Conservation (phyloP, 2,888 invertebrate species). For the Drosophila neoperkinsi region DNA sequence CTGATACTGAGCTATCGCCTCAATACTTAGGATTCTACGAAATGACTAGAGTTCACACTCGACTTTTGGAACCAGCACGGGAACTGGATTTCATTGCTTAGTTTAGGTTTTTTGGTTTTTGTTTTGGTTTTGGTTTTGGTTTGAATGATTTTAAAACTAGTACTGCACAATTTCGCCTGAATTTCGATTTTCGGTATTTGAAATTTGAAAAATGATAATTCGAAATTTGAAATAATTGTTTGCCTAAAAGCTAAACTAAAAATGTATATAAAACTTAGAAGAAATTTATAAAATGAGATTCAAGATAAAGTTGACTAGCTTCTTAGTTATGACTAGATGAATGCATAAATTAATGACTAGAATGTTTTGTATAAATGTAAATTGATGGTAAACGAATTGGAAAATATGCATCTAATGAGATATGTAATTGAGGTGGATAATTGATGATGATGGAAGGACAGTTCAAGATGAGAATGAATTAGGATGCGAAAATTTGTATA, state of each 20-base stretch:
- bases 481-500: not conserved
- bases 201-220: constrained; percentile 36
- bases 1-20: constrained; percentile 34
- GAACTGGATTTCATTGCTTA: constrained; percentile 57
- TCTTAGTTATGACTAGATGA: constrained; percentile 45
- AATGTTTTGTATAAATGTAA: constrained; percentile 5
- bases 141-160: constrained; percentile 66
- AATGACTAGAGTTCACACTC: constrained; percentile 84
- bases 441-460: not conserved
- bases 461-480: constrained; percentile 7
- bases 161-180: constrained; percentile 84
- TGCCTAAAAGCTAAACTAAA: constrained; percentile 57
- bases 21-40: constrained; percentile 61
- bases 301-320: constrained; percentile 29
- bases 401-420: constrained; percentile 1
- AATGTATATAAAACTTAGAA: constrained; percentile 40
- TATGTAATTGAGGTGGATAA: not conserved
- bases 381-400: not conserved
- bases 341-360: constrained; percentile 60
- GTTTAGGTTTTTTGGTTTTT: constrained; percentile 30
- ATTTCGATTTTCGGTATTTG: constrained; percentile 57
- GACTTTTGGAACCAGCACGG: constrained; percentile 64
- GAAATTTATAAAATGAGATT: constrained; percentile 14
- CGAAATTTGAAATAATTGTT: constrained; percentile 36
- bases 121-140: constrained; percentile 21